phyloP scores from a whole-genome alignment of 2,888 invertebrate species.

The Sceliomorpha sp. region DNA sequence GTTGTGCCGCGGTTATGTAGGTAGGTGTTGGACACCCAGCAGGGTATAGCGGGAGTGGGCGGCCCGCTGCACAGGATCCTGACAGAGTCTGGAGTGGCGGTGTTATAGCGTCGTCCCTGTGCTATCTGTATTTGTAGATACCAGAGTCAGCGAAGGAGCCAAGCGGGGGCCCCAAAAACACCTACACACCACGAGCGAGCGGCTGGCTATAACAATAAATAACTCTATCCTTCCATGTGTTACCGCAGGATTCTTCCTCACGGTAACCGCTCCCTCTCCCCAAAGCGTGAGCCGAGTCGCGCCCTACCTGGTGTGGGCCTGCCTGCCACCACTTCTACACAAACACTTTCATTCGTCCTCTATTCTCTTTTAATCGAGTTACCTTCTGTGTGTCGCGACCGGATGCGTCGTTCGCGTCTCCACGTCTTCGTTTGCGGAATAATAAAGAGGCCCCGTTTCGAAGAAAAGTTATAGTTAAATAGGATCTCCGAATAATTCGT shows the following conservation, averaged over 20 bases:
- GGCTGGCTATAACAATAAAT: slow-evolving; percentile 78
- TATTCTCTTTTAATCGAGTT: slow-evolving; percentile 66
- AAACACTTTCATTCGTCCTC: slow-evolving; percentile 15
- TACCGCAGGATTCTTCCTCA: slow-evolving; percentile 71
- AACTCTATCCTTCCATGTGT: slow-evolving; percentile 78
- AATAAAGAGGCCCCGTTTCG: too few species aligned
- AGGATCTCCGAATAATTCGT: background rate
- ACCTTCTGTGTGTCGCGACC: slow-evolving; percentile 63
- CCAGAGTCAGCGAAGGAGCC: slow-evolving; percentile 57
- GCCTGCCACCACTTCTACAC: slow-evolving; percentile 30
- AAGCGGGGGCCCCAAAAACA: slow-evolving; percentile 68
- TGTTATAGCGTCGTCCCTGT: slow-evolving; percentile 66
- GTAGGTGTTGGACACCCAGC: slow-evolving; percentile 80
- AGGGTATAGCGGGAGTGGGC: slow-evolving; percentile 75
- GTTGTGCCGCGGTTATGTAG: slow-evolving; percentile 72
- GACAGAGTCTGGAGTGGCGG: slow-evolving; percentile 69
- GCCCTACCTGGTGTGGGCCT: slow-evolving; percentile 31
- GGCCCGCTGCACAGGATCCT: slow-evolving; percentile 68
- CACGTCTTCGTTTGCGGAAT: background rate
- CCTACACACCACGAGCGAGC: slow-evolving; percentile 73
- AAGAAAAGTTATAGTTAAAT: background rate
- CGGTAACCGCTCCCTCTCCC: slow-evolving; percentile 68
- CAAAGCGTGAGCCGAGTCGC: slow-evolving; percentile 30
- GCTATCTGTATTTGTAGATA: slow-evolving; percentile 60
- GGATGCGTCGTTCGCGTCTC: slow-evolving; percentile 47